Base-by-base conservation (phyloP, 2,888 invertebrate genomes). In the Agriopis marginaria region DNA sequence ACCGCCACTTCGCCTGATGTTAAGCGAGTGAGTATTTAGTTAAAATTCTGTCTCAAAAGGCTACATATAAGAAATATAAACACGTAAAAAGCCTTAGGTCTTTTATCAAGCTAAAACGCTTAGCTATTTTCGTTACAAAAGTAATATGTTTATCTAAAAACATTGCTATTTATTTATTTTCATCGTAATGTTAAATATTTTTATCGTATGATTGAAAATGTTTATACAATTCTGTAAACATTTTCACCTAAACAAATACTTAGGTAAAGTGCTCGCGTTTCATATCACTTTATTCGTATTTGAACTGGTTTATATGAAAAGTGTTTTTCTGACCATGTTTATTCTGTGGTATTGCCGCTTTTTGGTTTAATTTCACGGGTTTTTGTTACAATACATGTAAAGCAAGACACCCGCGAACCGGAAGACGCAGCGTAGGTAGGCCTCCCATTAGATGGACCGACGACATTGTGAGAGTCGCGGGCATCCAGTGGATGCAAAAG, bases 181-280 rank as follows among this genome's bases (percentile, higher is more conserved):
- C 12, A 39, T 53, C 53, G 5, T 39, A 23, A 39, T 32, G 10
- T 7, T 51, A 51, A 51, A 51, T 9, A 51, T 17, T 5, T 8
- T 51, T 51, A 9, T 17, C 51, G 17, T 51, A 51, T 23, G 51
- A 47, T 47, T 47, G 9, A 10, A 51, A 23, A 12, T 39, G 53
- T 53, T 53, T 39, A 12, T 39, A 51, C 53, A 39, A 53, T 12
- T 39, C 11, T 12, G 32, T 53, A 53, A 39, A 53, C 53, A 7
- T 53, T 53, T 53, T 53, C 6, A 23, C 53, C 32, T 39, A 53
- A 53, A 53, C 7, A 53, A 53, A 53, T 39, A 53, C 23, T 17
- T 4, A 51, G n/a, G 51, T 51, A 39, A n/a, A 53, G 32, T 39
- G 17, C 8, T 23, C 32, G 14, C 3, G 5, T 53, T 53, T 32